Evolutionary conservation across 35 echinoderm and acorn worm species (phyloP).

Genomic region (Apostichopus parvimensis): DNA sequence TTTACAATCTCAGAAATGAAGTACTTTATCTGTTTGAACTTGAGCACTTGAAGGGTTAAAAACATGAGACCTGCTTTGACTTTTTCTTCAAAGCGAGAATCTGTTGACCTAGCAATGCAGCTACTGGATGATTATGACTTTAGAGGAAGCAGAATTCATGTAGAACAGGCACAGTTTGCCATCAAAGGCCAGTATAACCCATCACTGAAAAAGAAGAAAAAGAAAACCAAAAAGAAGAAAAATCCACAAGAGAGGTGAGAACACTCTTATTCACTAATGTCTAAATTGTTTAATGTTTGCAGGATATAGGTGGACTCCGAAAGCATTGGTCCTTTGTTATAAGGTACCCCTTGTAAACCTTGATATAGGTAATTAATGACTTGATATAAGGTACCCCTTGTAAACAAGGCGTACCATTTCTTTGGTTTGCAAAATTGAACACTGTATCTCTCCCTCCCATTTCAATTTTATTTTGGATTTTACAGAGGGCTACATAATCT

Average conservation of each 20-base stretch:
- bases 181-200: slow-evolving; percentile 77
- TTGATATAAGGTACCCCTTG: not conserved
- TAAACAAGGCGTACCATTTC: no score
- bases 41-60: no score
- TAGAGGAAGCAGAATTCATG: slow-evolving; percentile 72
- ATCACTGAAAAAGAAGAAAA: slow-evolving; percentile 80
- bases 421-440: no score
- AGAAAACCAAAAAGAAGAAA: slow-evolving; percentile 79
- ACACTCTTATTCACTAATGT: not conserved
- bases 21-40: no score
- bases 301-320: not conserved
- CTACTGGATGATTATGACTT: slow-evolving; percentile 79
- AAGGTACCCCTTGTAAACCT: no score
- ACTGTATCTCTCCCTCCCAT: no score
- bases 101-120: slow-evolving; percentile 73
- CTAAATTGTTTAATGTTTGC: not conserved
- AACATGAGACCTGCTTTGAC: not conserved
- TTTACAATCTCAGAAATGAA: no score
- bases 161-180: slow-evolving; percentile 81
- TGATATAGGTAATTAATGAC: no score
- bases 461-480: no score
- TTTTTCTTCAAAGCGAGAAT: slow-evolving; percentile 64
- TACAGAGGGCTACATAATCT: no score
- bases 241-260: slow-evolving; percentile 82
- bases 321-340: not conserved